Percentiles rank a stretch among this genome's conserved stretches.
Evolutionary conservation across 2,113 vertebrate genomes (phyloP).

Genomic region (Glaucidium brasilianum): DNA sequence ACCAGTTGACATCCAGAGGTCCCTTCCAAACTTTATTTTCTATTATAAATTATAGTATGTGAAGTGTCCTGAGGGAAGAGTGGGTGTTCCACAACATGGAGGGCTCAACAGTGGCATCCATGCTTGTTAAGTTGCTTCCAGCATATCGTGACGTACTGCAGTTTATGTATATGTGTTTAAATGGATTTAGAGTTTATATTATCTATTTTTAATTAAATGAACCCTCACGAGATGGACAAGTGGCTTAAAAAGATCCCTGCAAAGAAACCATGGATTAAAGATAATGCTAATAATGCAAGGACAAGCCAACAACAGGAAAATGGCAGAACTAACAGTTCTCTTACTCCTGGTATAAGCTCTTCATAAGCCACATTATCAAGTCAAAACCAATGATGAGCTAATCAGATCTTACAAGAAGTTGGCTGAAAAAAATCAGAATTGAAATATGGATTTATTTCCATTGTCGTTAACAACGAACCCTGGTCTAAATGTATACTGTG

Average conservation of each 20-base stretch:
- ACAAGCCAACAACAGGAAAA: neutral
- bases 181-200: neutral
- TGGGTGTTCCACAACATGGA: neutral
- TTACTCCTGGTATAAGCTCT: neutral
- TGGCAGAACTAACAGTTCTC: neutral
- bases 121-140: neutral
- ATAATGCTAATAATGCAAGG: neutral
- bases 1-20: no score
- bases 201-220: neutral
- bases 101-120: neutral
- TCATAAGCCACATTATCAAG: neutral
- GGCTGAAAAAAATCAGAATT: neutral
- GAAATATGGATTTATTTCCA: neutral
- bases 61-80: neutral
- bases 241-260: neutral
- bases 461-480: neutral
- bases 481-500: neutral
- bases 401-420: neutral
- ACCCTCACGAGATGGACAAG: neutral
- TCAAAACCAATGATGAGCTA: neutral
- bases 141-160: fast-evolving
- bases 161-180: neutral
- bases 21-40: neutral
- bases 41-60: neutral
- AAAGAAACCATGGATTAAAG: neutral